Base-by-base conservation (phyloP, 2,797 vertebrate species). In the Dallia pectoralis region DNA sequence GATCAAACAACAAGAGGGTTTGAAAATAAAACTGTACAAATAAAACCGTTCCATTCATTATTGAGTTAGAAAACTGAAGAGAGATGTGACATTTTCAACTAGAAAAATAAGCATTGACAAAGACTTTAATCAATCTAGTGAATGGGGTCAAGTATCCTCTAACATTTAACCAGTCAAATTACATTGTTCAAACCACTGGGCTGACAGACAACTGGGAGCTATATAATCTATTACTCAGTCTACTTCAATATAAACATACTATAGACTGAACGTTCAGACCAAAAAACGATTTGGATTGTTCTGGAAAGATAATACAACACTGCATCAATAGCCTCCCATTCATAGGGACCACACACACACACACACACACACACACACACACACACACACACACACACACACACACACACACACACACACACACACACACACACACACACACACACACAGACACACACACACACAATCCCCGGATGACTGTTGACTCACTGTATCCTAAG, bases 401-500 rank as follows among this genome's bases (percentile, higher is more conserved):
- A 36, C 33, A 36, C 33, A 36, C 33, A 36, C 12, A 48, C 47
- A 48, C 65, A n/a, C 33, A 67, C 65, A 67, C 65, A 67, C 64
- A 67, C 64, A 67, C 64, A 67, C 64, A 67, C 64, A 67, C 64
- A 67, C 30, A 27, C 65, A 67, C 65, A 67, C 66, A 44, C 66
- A 47, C 36, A 67, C 67, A 68, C 40, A 27, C 29, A 32, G 2
- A 56, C 18, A 29, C 18, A 9, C 48, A 36, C 19, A 25, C 27
- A 29, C 79, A 73, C 80, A 88, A 87, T 33, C 84, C 86, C 86
- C 83, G 82, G 82, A 89, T 87, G 88, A 87, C 87, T 86, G 84
- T 86, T 86, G 80, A 83, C 81, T 71, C 81, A 87, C 85, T 86
- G 87, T 91, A 89, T 87, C 87, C 84, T 81, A 84, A 88, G 85